Conservation (phyloP, 2,113 vertebrate genomes). For the Gorsachius goisagi region DNA sequence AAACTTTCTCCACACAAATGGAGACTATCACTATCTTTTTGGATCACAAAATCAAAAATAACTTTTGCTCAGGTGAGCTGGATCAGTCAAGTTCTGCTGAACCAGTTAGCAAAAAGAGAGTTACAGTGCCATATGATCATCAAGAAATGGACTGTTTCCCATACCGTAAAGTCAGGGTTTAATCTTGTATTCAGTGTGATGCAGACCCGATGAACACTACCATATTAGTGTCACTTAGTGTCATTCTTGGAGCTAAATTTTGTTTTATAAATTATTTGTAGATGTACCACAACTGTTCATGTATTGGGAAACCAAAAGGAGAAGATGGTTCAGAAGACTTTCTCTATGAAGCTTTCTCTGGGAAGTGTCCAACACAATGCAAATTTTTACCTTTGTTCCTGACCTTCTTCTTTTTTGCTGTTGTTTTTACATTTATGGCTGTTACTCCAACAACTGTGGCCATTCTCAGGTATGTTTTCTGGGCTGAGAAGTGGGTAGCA, state of each 20-base stretch:
- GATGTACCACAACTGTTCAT: slow-evolving; percentile 75
- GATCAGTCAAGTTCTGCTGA: neutral
- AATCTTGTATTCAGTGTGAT: neutral
- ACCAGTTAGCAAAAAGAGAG: neutral
- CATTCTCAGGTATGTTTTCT: slow-evolving; percentile 68
- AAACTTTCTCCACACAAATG: neutral
- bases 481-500: neutral
- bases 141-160: neutral
- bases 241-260: neutral
- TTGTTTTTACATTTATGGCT: slow-evolving; percentile 71
- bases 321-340: neutral
- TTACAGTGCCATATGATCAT: neutral
- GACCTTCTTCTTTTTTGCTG: slow-evolving; percentile 62
- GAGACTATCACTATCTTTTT: neutral
- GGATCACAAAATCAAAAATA: neutral
- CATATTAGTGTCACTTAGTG: neutral
- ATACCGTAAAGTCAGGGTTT: neutral
- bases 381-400: slow-evolving; percentile 71
- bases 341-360: slow-evolving; percentile 43
- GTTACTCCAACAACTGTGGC: slow-evolving; percentile 64
- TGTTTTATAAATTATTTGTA: slow-evolving; percentile 21
- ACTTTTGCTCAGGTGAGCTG: neutral
- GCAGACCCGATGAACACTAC: neutral
- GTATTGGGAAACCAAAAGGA: slow-evolving; percentile 50
- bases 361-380: slow-evolving; percentile 72